Evolutionary conservation across 1,140 invertebrate species (phyloP).

Genomic region (Globodera rostochiensis): DNA sequence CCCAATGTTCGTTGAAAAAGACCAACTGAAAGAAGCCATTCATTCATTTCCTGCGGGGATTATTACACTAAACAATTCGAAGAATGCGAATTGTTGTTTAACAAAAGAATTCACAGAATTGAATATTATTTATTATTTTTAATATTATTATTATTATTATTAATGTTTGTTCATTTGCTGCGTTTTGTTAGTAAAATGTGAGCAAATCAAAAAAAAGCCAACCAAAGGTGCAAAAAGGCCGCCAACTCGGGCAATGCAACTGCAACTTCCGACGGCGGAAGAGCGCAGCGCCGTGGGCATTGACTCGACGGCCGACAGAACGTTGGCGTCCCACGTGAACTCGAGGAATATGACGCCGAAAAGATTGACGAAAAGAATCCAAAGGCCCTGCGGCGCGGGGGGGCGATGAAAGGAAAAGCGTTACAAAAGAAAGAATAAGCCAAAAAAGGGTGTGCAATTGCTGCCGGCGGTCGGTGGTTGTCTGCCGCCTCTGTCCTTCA

Average conservation of each 20-base stretch:
- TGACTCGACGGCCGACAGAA: constrained; percentile 32
- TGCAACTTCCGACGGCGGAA: constrained; percentile 46
- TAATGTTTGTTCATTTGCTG: background rate
- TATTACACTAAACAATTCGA: too few species aligned
- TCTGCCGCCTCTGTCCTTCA: background rate
- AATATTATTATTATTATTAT: background rate
- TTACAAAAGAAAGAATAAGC: background rate
- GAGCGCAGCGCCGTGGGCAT: constrained; percentile 38
- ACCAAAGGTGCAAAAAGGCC: constrained; percentile 59
- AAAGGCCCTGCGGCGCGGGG: background rate
- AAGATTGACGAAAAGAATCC: constrained; percentile 29
- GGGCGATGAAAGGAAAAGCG: background rate
- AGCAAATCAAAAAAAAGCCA: background rate
- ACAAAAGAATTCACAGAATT: background rate
- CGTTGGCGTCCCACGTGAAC: constrained; percentile 10
- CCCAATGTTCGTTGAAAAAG: constrained; percentile 59
- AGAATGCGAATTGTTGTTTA: background rate
- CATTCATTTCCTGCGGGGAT: too few species aligned
- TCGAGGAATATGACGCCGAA: constrained; percentile 30
- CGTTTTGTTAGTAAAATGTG: background rate
- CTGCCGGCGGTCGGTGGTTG: too few species aligned
- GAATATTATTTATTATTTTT: background rate
- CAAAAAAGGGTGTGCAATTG: background rate
- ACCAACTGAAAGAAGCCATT: constrained; percentile 49
- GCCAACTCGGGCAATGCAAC: constrained; percentile 61